These are phyloP conservation scores for Chaetura pelagica DNA, from an alignment of 2,113 vertebrate species.

Conservation along the genomic window DNA sequence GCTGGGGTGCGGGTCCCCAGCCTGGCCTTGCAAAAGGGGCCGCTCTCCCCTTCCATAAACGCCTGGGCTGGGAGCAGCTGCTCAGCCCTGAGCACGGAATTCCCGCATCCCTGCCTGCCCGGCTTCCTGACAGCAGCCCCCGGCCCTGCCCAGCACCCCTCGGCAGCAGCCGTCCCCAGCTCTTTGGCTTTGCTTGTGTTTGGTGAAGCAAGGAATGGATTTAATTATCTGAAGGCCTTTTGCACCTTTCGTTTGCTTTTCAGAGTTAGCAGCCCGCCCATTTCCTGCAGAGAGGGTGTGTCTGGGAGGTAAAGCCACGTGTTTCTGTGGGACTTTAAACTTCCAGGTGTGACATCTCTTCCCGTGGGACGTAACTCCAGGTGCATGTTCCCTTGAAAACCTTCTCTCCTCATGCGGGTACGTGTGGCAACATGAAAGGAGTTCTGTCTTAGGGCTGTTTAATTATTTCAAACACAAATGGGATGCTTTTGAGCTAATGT, in stretches of 20 bases:
- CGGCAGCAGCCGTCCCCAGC: not conserved
- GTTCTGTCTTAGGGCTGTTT: not conserved
- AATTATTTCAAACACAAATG: not conserved
- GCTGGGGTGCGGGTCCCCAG: not conserved
- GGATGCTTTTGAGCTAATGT: not conserved
- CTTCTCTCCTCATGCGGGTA: not conserved
- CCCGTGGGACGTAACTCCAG: not conserved
- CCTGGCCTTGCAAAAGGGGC: not conserved
- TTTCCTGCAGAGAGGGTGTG: not conserved
- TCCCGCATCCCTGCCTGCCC: not conserved
- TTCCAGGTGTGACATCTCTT: not conserved
- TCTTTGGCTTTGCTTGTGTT: not conserved
- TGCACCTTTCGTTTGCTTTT: not conserved
- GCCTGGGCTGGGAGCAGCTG: not conserved
- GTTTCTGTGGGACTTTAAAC: slow-evolving; percentile 47
- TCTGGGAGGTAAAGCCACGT: not conserved
- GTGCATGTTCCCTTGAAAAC: not conserved
- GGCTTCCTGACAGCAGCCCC: not conserved
- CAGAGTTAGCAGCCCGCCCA: not conserved
- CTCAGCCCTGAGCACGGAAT: not conserved
- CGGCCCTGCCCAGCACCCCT: accelerated
- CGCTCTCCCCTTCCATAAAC: not conserved
- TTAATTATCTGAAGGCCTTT: not conserved
- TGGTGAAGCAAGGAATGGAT: not conserved
- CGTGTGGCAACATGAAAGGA: not conserved